Conservation (phyloP, 2,797 vertebrate species). For the Sebastes trivittatus region DNA sequence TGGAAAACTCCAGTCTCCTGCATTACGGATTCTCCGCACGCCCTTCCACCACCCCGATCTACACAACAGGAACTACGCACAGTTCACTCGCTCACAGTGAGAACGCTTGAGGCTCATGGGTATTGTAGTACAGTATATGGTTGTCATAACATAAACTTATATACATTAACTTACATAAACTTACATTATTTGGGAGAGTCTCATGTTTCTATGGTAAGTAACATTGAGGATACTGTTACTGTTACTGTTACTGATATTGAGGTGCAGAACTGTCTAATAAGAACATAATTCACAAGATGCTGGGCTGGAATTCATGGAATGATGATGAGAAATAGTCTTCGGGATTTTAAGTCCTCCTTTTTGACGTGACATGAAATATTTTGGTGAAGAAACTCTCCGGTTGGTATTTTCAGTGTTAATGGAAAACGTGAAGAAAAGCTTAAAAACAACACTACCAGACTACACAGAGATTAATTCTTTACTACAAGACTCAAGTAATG, state of each 20-base stretch:
- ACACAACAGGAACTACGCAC: too few relatives aligned
- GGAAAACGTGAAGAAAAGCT: neutral
- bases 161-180: neutral
- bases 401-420: neutral
- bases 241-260: too few relatives aligned
- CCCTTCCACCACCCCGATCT: too few relatives aligned
- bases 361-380: neutral
- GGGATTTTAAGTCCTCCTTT: neutral
- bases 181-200: neutral
- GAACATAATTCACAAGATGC: neutral
- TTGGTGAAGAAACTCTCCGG: neutral
- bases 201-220: neutral
- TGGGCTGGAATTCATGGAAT: neutral
- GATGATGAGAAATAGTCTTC: neutral
- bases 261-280: neutral
- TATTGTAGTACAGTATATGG: too few relatives aligned
- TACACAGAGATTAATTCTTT: neutral
- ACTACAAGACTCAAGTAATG: neutral
- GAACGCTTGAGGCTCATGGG: too few relatives aligned
- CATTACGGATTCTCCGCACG: too few relatives aligned
- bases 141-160: neutral
- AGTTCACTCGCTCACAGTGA: too few relatives aligned
- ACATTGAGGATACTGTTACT: neutral
- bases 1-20: too few relatives aligned
- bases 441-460: slow-evolving; percentile 6